These are phyloP conservation scores for Colletes latitarsis DNA, from an alignment of 1,140 invertebrate species.

Conservation along the genomic window DNA sequence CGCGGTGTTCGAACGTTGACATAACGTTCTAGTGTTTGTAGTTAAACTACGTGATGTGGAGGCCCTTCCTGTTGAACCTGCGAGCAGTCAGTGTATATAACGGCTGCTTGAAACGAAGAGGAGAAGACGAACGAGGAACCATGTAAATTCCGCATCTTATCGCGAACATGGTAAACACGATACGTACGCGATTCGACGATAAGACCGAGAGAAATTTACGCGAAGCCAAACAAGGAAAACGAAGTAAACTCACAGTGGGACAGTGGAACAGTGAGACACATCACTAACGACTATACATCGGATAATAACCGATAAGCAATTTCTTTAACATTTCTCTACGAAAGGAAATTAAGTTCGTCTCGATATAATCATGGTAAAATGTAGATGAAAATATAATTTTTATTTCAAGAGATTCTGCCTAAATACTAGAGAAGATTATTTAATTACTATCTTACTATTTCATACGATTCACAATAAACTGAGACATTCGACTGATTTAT, in stretches of 20 bases:
- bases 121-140: conserved; percentile 20
- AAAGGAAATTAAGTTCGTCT: too few relatives aligned
- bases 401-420: too few relatives aligned
- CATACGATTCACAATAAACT: too few relatives aligned
- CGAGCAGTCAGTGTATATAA: neutral
- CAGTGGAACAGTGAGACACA: neutral
- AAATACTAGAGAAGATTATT: too few relatives aligned
- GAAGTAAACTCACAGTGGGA: neutral
- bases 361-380: too few relatives aligned
- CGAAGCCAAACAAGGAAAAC: neutral
- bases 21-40: conserved; percentile 35
- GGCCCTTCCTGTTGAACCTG: conserved; percentile 1
- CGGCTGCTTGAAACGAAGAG: neutral
- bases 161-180: neutral
- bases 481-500: too few relatives aligned
- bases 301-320: too few relatives aligned
- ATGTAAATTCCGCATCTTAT: conserved; percentile 14
- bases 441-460: too few relatives aligned
- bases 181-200: neutral
- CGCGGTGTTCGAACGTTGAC: conserved; percentile 34
- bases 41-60: conserved; percentile 4
- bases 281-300: too few relatives aligned
- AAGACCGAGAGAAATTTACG: too few relatives aligned
- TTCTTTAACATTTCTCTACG: too few relatives aligned
- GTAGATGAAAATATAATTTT: too few relatives aligned